Evolutionary conservation across 2,888 invertebrate genomes (phyloP).

Genomic region (Ernsta delagoae): DNA sequence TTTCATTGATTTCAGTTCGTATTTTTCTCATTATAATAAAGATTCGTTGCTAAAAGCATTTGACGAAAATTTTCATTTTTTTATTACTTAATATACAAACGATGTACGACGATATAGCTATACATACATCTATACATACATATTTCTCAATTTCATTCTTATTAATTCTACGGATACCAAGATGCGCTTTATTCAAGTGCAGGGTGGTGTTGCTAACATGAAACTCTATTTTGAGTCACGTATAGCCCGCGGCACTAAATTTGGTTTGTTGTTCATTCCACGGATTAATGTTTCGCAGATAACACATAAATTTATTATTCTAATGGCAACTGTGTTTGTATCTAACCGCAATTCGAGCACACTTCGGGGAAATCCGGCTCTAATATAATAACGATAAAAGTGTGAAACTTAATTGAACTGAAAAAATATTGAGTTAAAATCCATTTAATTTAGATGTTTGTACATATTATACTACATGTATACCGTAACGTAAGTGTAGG

Average conservation of each 20-base stretch:
- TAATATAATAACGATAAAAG: conserved; percentile 1
- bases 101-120: no score
- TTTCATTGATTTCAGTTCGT: no score
- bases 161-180: no score
- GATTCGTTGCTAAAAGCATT: no score
- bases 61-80: no score
- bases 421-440: neutral
- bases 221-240: conserved; percentile 36
- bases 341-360: conserved; percentile 22
- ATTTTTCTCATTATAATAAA: no score
- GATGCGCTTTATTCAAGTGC: neutral
- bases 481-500: no score
- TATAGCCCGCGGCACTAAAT: conserved; percentile 32
- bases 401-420: neutral
- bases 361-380: conserved; percentile 3
- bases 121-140: no score
- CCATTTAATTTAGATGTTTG: no score
- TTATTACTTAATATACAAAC: no score
- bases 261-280: conserved; percentile 42
- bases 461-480: no score
- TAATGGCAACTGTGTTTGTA: conserved; percentile 16
- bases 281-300: conserved; percentile 43
- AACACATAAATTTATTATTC: conserved; percentile 39
- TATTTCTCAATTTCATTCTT: no score
- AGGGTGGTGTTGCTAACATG: neutral